phyloP scores from a whole-genome alignment of 2,797 vertebrate species.

The Okamejei kenojei region DNA sequence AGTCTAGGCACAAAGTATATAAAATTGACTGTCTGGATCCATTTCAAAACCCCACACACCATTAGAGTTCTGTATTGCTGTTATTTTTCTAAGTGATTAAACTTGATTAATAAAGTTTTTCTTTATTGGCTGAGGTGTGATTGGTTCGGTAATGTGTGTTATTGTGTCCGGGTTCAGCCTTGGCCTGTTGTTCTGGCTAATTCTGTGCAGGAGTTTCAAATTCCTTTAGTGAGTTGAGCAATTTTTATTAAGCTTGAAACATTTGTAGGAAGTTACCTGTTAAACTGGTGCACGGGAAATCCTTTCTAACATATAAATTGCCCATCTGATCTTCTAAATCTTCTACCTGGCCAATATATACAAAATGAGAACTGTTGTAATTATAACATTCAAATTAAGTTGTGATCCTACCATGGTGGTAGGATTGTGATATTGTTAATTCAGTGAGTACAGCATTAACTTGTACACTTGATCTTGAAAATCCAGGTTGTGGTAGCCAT shows the following conservation, averaged over 20 bases:
- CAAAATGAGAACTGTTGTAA: background rate
- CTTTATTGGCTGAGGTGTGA: slow-evolving; percentile 38
- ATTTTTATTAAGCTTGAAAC: background rate
- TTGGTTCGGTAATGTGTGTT: slow-evolving; percentile 34
- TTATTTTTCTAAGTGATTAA: slow-evolving; percentile 39
- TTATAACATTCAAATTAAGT: background rate
- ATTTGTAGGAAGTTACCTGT: background rate
- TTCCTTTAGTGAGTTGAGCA: slow-evolving; percentile 8
- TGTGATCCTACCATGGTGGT: background rate
- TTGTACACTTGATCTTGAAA: background rate
- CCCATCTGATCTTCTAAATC: background rate
- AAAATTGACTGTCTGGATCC: slow-evolving; percentile 34
- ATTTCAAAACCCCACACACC: slow-evolving; percentile 32
- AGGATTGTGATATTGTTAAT: background rate
- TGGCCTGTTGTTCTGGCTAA: background rate
- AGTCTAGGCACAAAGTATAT: slow-evolving; percentile 35
- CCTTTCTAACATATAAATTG: background rate
- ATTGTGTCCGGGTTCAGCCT: background rate
- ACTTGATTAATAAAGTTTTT: slow-evolving; percentile 39
- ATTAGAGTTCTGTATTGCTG: slow-evolving; percentile 39
- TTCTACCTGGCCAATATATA: no score
- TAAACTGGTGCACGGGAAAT: background rate
- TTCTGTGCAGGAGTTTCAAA: background rate
- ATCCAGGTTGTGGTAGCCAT: background rate
- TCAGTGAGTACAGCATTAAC: background rate